Conservation (phyloP, 2,797 vertebrate species). For the Muscicapa striata region DNA sequence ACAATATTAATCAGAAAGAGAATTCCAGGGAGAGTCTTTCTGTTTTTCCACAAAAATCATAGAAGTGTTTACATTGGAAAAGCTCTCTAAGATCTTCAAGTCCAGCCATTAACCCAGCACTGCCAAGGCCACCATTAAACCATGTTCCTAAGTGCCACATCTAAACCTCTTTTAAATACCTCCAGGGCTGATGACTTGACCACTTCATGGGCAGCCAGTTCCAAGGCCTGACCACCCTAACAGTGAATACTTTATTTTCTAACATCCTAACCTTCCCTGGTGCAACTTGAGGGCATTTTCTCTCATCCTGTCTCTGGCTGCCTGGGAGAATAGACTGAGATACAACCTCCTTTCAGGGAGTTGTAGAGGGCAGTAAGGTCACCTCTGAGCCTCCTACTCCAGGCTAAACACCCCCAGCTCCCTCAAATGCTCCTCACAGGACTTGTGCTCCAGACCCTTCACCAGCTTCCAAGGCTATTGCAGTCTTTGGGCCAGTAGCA, state of each 20-base stretch:
- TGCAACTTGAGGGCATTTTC: background rate
- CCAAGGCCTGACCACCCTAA: background rate
- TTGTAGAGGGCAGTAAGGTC: background rate
- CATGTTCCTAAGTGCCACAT: background rate
- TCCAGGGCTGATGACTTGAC: background rate
- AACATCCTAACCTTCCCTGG: background rate
- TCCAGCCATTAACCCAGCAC: background rate
- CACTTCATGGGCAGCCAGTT: background rate
- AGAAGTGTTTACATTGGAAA: background rate
- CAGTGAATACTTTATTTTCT: background rate
- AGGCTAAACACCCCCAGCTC: background rate
- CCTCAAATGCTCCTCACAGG: background rate
- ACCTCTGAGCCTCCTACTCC: background rate
- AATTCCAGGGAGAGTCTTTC: background rate
- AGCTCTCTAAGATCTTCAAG: background rate
- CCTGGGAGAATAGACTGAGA: background rate
- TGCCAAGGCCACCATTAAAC: background rate
- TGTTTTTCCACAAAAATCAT: constrained; percentile 8
- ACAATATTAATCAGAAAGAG: background rate
- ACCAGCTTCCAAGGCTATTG: background rate
- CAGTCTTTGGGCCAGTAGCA: background rate
- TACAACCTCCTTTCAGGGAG: background rate
- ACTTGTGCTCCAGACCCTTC: background rate
- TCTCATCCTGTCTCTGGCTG: background rate
- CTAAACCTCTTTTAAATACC: background rate